Evolutionary conservation across 2,888 invertebrate genomes (phyloP), one percentile per base, ranked within the genome.

Genomic region (Cosmorhoe ocellata): DNA sequence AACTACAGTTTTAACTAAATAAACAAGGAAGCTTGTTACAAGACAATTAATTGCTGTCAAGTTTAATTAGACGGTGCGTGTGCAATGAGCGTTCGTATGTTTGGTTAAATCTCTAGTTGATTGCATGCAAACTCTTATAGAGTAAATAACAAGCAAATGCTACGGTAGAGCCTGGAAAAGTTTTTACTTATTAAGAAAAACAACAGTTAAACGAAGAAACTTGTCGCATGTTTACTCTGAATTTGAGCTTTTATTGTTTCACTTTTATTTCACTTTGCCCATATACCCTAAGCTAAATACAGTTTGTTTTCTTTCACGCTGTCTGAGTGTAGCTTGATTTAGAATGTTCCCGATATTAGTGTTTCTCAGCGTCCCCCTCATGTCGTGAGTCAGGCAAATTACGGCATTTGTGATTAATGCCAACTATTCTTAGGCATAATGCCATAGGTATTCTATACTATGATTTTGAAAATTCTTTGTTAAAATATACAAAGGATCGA

Each of bases 351-450:
- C 78, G 74, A 81, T 81, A 80, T 71, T 75, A 58, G 57, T 58
- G 58, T 32, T 59, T 43, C 65, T 68, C 69, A 64, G 74, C 81
- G 84, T 79, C 84, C 84, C 24, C 85, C 80, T 79, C 78, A 62
- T 79, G 79, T 78, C 82, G 81, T 88, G 88, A 88, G 79, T 88
- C 86, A 89, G 81, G 81, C 84, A 82, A 85, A 89, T 88, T 84
- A 81, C 81, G 74, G 76, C 73, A 66, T 81, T 77, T 81, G 84
- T 87, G 86, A 88, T 87, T 87, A 86, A 88, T 87, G 79, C 75
- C 61, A 64, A 79, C 84, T 88, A 87, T 88, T 88, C 75, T 75
- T 81, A 80, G 73, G 69, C 64, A 69, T 76, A n/a, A 80, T 76
- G 74, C 70, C 66, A 69, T 76, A 78, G 75, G 69, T 18, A 33